Evolutionary conservation across 2,888 invertebrate species (phyloP).

Genomic region (Bugulina stolonifera): DNA sequence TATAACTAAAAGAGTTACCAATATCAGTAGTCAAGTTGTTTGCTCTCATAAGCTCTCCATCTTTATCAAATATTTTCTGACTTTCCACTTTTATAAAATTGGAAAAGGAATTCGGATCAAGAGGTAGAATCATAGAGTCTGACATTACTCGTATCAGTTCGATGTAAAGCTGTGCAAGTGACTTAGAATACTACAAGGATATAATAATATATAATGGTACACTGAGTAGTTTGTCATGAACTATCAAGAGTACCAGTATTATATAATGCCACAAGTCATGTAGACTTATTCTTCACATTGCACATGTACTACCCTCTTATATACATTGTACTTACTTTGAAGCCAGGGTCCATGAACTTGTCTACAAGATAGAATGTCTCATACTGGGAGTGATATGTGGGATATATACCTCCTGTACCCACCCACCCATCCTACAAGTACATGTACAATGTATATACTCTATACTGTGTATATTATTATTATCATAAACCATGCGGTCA

Average conservation of each 20-base stretch:
- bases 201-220: no score
- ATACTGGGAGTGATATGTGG: conserved; percentile 54
- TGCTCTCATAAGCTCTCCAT: neutral
- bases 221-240: no score
- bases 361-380: conserved; percentile 51
- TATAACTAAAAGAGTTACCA: no score
- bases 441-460: no score
- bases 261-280: no score
- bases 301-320: no score
- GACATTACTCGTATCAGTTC: conserved; percentile 49
- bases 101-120: conserved; percentile 31
- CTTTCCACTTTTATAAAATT: neutral
- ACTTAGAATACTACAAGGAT: neutral
- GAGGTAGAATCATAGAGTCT: conserved; percentile 51
- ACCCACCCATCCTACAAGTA: no score
- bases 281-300: no score
- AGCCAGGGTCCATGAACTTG: conserved; percentile 46
- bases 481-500: no score
- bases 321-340: no score
- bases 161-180: conserved; percentile 44
- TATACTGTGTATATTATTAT: no score
- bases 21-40: conserved; percentile 11
- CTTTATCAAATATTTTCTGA: neutral
- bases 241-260: no score
- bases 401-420: conserved; percentile 50